phyloP scores from a whole-genome alignment of 2,888 invertebrate species.

The Luperina testacea region DNA sequence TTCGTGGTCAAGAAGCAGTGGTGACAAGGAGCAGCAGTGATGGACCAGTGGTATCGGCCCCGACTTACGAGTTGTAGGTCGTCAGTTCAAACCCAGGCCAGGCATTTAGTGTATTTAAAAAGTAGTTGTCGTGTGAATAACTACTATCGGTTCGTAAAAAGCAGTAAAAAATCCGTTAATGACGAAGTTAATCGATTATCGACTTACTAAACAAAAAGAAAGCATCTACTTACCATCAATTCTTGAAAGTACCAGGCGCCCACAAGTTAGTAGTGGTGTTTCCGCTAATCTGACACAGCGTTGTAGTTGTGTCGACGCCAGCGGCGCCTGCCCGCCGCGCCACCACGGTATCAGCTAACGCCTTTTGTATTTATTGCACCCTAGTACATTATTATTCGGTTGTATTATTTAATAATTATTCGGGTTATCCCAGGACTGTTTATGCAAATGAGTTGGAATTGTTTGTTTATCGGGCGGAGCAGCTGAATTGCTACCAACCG shows the following conservation, averaged over 20 bases:
- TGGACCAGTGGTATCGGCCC: too few species aligned
- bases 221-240: constrained; percentile 42
- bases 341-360: constrained; percentile 63
- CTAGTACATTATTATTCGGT: constrained; percentile 74
- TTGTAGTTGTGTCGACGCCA: constrained; percentile 69
- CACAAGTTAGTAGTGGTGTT: constrained; percentile 72
- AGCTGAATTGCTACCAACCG: constrained; percentile 47
- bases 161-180: neutral
- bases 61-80: neutral
- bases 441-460: constrained; percentile 48
- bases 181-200: constrained; percentile 6
- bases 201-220: constrained; percentile 23
- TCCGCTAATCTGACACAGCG: constrained; percentile 79
- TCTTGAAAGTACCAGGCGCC: constrained; percentile 73
- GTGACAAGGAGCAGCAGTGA: too few species aligned
- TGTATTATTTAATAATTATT: constrained; percentile 66
- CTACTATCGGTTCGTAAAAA: neutral
- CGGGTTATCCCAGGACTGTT: constrained; percentile 53
- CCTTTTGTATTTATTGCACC: constrained; percentile 71
- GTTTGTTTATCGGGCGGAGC: constrained; percentile 41
- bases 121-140: neutral
- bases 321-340: constrained; percentile 75
- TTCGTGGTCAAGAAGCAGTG: neutral
- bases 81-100: neutral
- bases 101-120: neutral